Base-by-base conservation (phyloP, 2,113 vertebrate species). In the Gorsachius goisagi region DNA sequence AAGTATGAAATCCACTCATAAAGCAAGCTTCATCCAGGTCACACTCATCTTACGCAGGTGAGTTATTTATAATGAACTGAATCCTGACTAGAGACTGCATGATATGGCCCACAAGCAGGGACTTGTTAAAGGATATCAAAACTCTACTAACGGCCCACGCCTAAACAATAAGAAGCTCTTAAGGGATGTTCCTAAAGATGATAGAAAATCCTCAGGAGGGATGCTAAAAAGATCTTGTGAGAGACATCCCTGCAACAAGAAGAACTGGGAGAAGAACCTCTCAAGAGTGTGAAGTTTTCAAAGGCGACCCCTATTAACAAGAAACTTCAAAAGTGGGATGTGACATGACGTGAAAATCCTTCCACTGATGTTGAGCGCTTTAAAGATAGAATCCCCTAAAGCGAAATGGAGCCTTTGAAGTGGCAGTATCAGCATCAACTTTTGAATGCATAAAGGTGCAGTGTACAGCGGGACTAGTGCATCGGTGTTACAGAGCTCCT, bases 351-450 rank as follows among this genome's bases (percentile, higher is more conserved):
- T 92, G 89, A 97, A 96, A 96, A 97, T 97, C 94, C 90, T 96
- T 93, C 93, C 56, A 88, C 87, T 91, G 95, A 96, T 96, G 93
- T 73, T 81, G 92, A 95, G 78, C 3, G 47, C 95, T 96, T 94
- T 97, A 93, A 95, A 96, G 96, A 92, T 93, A 95, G 95, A 95
- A 96, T 97, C 93, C 94, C 96, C 95, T 94, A 84, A 95, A 97
- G 97, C 77, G 8, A 95, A 96, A 94, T 91, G 79, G 83, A 92
- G 88, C 86, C 96, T 97, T 97, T 97, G 97, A 97, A 97, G 97
- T 94, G 91, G 95, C 85, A 91, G 75, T 90, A 95, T 95, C 95
- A 84, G 83, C 67, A 88, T 74, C 87, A 91, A 81, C 56, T 82
- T 89, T 89, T 15, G 4, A 93, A 96, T 95, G 90, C 88, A 95